A percentile compares a stretch with the other conserved stretches of the same genome.
Evolutionary conservation across 2,888 invertebrate species (phyloP).

Genomic region (Argyresthia goedartella): DNA sequence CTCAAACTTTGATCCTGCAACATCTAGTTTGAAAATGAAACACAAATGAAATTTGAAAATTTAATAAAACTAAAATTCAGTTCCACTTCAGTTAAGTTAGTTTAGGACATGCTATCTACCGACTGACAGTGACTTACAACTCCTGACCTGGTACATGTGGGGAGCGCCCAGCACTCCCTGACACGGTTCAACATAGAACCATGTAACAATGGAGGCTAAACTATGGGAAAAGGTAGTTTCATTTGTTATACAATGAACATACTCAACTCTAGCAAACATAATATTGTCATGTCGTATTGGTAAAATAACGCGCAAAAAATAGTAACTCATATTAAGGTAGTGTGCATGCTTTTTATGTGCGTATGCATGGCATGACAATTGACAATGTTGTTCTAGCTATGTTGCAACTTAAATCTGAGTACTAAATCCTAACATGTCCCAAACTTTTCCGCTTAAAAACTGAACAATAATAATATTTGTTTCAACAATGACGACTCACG

Average conservation of each 20-base stretch:
- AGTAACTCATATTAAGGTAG: too few species aligned
- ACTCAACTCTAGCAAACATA: too few species aligned
- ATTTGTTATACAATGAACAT: too few species aligned
- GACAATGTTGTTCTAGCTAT: too few species aligned
- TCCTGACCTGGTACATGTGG: constrained; percentile 34
- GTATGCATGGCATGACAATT: too few species aligned
- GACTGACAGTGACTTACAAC: constrained; percentile 24
- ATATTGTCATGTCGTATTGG: too few species aligned
- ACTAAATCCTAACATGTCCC: not conserved
- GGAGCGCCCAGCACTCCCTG: too few species aligned
- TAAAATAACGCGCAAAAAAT: too few species aligned
- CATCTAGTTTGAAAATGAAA: constrained; percentile 8
- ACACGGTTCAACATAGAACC: too few species aligned
- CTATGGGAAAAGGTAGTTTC: too few species aligned
- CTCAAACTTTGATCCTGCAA: not conserved
- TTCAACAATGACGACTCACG: not conserved
- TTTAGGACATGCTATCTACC: constrained; percentile 43
- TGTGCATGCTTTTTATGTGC: too few species aligned
- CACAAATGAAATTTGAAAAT: constrained; percentile 55
- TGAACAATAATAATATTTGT: constrained; percentile 20
- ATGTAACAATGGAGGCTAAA: too few species aligned
- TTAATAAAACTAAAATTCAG: constrained; percentile 61
- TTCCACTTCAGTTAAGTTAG: constrained; percentile 51
- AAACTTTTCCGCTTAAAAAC: not conserved
- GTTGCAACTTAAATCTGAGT: not conserved